Evolutionary conservation across 2,888 invertebrate species (phyloP), one percentile per base, ranked within the genome.

Genomic region (Sipha maydis): DNA sequence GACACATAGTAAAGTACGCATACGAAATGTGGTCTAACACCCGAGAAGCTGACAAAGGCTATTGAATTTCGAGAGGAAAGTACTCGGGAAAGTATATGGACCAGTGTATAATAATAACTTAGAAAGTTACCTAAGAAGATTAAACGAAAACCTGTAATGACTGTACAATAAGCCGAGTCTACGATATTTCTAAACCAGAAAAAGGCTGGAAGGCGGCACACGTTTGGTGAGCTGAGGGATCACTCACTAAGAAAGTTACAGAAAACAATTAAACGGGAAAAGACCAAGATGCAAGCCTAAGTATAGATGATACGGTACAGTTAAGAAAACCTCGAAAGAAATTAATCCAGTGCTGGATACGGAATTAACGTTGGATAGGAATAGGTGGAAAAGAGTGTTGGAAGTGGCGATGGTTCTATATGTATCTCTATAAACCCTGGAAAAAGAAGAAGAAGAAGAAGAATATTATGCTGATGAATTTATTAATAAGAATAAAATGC

Each of bases 161-260:
- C 48, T 77, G 77, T 77, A 77, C 48, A 77, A 77, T 54, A 77
- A 77, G n/a, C 77, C 48, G 76, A 38, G 38, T 76, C 34, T 34
- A 38, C 76, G 25, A 77, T 54, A 77, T 77, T 77, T 77, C 77
- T 77, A 54, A 77, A 54, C 48, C 77, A 77, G 77, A n/a, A 77
- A 76, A 77, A 77, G 54, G n/a, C 54, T 77, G 77, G 54, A 77
- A 77, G 34, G 77, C 54, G 8, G 77, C 54, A 77, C 77, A 77
- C 48, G 77, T 77, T n/a, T 77, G 41, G 41, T 21, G 76, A 76
- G 76, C 41, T 41, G 41, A 77, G 77, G 48, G 54, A 54, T 77
- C n/a, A 77, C 48, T 78, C 56, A 78, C 28, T 56, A 78, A 78
- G 56, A 78, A 78, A 78, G 78, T 78, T 8, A 78, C 54, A 19